Evolutionary conservation across 2,888 invertebrate species (phyloP).

Genomic region (Cacoxenus indagator): DNA sequence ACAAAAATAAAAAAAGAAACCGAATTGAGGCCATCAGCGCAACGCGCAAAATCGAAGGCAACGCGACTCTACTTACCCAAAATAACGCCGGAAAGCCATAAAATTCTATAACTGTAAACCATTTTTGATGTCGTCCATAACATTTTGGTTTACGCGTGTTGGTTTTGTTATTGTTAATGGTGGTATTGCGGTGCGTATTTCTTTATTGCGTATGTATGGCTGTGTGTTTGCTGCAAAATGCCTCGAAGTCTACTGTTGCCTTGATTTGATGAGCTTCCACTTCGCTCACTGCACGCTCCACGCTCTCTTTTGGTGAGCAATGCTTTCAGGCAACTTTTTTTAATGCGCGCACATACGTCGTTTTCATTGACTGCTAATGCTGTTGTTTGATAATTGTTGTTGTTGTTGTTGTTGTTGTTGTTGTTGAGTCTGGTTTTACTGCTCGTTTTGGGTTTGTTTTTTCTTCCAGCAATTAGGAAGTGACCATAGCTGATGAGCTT

Average conservation of each 20-base stretch:
- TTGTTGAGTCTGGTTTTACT: too few relatives aligned
- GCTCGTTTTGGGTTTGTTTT: too few relatives aligned
- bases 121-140: conserved; percentile 60
- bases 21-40: conserved; percentile 44
- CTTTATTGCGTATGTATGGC: too few relatives aligned
- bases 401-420: conserved; percentile 4
- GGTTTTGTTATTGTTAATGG: neutral
- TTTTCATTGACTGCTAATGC: neutral
- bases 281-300: too few relatives aligned
- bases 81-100: conserved; percentile 69
- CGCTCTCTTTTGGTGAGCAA: too few relatives aligned
- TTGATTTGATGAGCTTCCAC: too few relatives aligned
- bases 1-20: neutral
- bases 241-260: too few relatives aligned
- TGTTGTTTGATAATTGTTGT: neutral
- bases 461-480: conserved; percentile 15
- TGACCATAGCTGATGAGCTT: conserved; percentile 12
- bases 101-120: conserved; percentile 69
- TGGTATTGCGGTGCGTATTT: neutral
- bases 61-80: conserved; percentile 60
- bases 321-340: neutral
- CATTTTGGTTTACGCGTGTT: conserved; percentile 46
- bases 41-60: neutral
- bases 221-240: too few relatives aligned
- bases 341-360: neutral